phyloP scores from a whole-genome alignment of 2,113 vertebrate species.

The Centropristis striata region DNA sequence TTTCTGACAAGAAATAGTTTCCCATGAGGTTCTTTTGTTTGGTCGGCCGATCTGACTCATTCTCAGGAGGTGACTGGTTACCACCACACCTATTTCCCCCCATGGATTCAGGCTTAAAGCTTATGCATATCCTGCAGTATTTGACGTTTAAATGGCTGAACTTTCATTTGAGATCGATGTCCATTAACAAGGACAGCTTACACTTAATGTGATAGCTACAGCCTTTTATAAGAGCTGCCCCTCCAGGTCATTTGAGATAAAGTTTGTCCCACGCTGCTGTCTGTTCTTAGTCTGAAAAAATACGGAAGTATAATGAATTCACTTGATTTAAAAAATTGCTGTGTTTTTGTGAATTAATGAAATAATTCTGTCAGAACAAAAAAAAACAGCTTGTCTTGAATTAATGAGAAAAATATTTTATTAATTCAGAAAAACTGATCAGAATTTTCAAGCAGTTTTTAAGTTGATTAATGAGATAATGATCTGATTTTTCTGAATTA shows the following conservation, averaged over 20 bases:
- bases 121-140: not conserved
- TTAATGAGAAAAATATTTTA: too few relatives aligned
- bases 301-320: too few relatives aligned
- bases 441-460: too few relatives aligned
- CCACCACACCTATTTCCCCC: not conserved
- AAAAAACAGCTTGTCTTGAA: too few relatives aligned
- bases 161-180: not conserved
- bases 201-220: not conserved
- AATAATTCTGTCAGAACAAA: too few relatives aligned
- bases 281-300: not conserved
- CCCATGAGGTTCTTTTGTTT: conserved; percentile 42
- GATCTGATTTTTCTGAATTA: too few relatives aligned
- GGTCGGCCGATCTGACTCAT: not conserved
- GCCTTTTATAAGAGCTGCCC: not conserved
- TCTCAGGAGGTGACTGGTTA: not conserved
- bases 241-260: not conserved
- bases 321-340: too few relatives aligned
- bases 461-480: too few relatives aligned
- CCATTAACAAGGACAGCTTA: not conserved
- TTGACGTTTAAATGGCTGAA: not conserved
- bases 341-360: too few relatives aligned
- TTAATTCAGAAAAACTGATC: too few relatives aligned
- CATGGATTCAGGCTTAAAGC: not conserved
- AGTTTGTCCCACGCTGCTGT: not conserved
- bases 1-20: conserved; percentile 49